Percentiles rank a stretch among this genome's conserved stretches.
These are phyloP conservation scores for Centropus unirufus DNA, from an alignment of 2,113 vertebrate genomes.

Conservation along the genomic window DNA sequence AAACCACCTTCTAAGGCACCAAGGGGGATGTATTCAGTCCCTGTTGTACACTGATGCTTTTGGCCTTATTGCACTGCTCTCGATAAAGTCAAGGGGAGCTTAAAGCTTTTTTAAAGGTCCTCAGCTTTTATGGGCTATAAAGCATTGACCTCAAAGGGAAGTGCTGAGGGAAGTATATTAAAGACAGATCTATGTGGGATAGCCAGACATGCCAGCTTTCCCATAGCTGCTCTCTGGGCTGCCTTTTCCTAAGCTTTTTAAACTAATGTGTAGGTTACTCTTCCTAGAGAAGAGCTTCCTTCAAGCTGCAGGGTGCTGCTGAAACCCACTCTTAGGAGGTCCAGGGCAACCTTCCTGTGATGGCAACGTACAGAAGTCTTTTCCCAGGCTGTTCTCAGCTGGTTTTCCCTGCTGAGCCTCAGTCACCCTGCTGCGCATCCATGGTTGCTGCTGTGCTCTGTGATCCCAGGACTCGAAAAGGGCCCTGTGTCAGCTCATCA, in stretches of 20 bases:
- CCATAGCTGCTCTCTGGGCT: neutral
- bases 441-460: neutral
- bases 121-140: slow-evolving; percentile 32
- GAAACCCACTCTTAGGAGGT: neutral
- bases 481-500: rapidly evolving
- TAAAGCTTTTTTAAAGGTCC: slow-evolving; percentile 1
- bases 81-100: neutral
- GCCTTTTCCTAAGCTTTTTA: neutral
- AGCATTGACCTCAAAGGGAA: neutral
- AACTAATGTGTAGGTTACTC: neutral
- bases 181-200: neutral
- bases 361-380: neutral
- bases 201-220: neutral
- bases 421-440: rapidly evolving
- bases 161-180: neutral
- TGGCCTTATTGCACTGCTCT: neutral
- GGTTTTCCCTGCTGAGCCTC: neutral
- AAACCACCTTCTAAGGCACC: neutral
- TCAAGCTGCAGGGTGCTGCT: neutral
- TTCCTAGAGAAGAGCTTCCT: neutral
- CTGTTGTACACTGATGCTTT: rapidly evolving
- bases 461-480: too few relatives aligned
- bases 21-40: neutral
- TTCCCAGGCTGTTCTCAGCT: neutral
- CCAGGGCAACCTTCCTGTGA: neutral